These are phyloP conservation scores for Avahi laniger DNA, from an alignment of 2,797 vertebrate species.

Conservation along the genomic window DNA sequence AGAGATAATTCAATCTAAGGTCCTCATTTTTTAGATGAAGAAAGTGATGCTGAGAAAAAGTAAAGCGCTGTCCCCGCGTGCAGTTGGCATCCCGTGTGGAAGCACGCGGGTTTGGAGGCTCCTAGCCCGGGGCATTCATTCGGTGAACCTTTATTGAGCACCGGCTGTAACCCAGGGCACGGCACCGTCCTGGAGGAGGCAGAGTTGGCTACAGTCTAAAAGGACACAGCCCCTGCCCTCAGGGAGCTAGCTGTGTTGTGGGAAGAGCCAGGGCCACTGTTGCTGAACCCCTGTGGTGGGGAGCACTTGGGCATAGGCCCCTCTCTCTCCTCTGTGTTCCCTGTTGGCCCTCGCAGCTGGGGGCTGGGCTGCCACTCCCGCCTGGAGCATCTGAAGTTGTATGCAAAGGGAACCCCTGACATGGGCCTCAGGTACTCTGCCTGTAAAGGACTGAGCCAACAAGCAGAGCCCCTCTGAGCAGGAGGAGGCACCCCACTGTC, in stretches of 20 bases:
- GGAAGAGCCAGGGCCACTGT: neutral
- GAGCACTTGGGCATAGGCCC: rapidly evolving
- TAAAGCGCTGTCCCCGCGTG: neutral
- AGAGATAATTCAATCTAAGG: conserved; percentile 49
- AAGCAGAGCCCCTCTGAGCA: neutral
- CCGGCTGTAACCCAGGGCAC: neutral
- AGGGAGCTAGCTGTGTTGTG: neutral
- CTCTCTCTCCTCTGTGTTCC: neutral
- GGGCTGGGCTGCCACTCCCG: neutral
- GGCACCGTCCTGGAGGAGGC: neutral
- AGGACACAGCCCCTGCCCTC: neutral
- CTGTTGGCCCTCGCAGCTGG: neutral
- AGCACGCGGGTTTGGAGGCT: neutral
- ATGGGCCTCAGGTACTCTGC: neutral
- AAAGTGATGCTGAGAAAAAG: neutral
- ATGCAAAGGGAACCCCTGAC: neutral
- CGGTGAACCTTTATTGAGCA: neutral
- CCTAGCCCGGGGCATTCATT: neutral
- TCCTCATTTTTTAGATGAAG: conserved; percentile 34
- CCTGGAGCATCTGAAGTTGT: neutral
- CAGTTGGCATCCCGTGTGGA: rapidly evolving
- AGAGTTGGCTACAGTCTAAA: neutral
- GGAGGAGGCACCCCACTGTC: neutral
- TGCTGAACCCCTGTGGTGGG: no score
- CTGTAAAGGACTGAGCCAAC: neutral